Evolutionary conservation across 2,888 invertebrate genomes (phyloP).

Genomic region (Altica lythri): DNA sequence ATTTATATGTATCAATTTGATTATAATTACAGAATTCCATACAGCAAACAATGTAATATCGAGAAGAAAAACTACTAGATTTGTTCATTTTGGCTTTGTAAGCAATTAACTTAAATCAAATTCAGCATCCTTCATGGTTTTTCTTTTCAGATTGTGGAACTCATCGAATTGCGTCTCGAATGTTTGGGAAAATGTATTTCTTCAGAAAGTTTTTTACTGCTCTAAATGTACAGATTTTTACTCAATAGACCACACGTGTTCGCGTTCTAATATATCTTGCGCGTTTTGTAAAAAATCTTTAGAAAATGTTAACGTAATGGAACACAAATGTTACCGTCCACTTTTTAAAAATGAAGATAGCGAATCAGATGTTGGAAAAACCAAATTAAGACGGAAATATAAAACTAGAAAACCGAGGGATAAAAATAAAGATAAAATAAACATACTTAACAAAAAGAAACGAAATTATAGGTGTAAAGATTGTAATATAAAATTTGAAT

Average conservation of each 20-base stretch:
- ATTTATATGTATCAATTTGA: too few species aligned
- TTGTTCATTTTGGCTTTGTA: too few species aligned
- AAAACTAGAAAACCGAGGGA: conserved; percentile 1
- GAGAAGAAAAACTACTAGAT: too few species aligned
- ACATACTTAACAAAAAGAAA: background rate
- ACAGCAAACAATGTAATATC: too few species aligned
- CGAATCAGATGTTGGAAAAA: background rate
- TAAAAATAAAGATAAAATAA: background rate
- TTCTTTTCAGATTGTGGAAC: conserved; percentile 8
- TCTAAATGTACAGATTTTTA: conserved; percentile 22
- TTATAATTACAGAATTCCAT: too few species aligned
- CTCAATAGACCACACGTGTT: conserved; percentile 23
- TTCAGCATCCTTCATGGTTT: conserved; percentile 11
- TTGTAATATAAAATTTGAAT: conserved; percentile 34
- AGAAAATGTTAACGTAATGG: conserved; percentile 8
- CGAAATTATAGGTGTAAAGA: conserved; percentile 19
- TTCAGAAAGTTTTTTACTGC: conserved; percentile 25
- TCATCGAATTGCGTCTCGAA: background rate
- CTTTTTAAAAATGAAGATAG: conserved; percentile 14
- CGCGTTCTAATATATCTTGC: conserved; percentile 20
- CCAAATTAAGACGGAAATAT: background rate
- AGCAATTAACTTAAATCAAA: too few species aligned
- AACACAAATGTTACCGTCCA: conserved; percentile 24
- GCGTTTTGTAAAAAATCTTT: conserved; percentile 23
- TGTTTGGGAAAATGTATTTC: conserved; percentile 11